phyloP scores from a whole-genome alignment of 2,113 vertebrate genomes.

The Sebastes fasciatus region DNA sequence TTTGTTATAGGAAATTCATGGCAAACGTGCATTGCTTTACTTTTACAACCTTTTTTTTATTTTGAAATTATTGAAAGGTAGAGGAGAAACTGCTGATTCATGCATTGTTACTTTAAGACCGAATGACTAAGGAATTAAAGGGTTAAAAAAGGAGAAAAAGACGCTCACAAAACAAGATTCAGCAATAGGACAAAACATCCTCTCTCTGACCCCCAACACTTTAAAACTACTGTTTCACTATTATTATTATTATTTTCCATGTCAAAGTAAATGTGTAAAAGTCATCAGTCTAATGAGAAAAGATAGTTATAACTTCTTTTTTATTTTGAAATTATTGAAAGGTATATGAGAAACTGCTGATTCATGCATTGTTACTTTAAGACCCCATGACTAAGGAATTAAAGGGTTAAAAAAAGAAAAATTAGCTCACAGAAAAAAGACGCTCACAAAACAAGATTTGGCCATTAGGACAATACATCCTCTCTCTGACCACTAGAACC shows the following conservation, averaged over 20 bases:
- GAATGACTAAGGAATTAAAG: not conserved
- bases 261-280: not conserved
- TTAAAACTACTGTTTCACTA: not conserved
- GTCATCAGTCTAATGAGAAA: not conserved
- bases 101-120: not conserved
- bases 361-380: not conserved
- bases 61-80: not conserved
- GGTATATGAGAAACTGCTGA: rapidly evolving
- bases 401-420: not conserved
- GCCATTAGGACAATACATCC: not conserved
- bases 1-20: not conserved
- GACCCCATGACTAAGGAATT: not conserved
- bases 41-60: not conserved
- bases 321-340: not conserved
- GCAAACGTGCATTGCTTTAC: not conserved
- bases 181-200: not conserved
- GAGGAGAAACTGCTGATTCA: not conserved
- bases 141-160: not conserved
- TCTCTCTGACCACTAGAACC: not conserved
- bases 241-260: not conserved
- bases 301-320: not conserved
- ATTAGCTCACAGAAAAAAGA: not conserved
- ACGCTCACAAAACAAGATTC: not conserved
- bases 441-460: not conserved
- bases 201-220: not conserved